Evolutionary conservation across 2,113 vertebrate species (phyloP), one percentile per base, ranked within the genome.

Genomic region (Rhabdomys dilectus): DNA sequence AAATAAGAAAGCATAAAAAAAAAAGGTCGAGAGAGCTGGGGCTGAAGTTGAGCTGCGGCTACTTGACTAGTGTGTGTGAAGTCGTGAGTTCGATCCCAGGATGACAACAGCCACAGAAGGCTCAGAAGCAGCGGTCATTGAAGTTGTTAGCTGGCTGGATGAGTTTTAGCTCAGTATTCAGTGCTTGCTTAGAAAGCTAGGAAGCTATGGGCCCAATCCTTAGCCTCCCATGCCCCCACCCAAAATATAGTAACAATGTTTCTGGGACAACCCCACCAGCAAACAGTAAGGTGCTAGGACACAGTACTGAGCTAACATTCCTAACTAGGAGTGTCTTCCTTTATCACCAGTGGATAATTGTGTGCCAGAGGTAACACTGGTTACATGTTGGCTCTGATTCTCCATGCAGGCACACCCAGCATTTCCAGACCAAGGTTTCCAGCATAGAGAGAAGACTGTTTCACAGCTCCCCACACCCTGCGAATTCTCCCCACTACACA

Each of bases 371-470:
- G 78, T 75, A 85, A 96, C 94, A 89, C 0, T 89, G 62, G 82
- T 84, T 76, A 87, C 31, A 76, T 34, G 82, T 93, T 93, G 82
- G 84, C 56, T 95, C 45, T 70, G 53, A 95, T 45, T 87, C 56
- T 81, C 87, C 78, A 92, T 22, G 88, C 60, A 93, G 77, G 66
- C 91, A 93, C 81, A 94, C 73, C 84, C 91, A 92, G 68, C 80
- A 95, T 95, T 89, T 96, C 91, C 82, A 97, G 81, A 75, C 88
- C 93, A 95, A 94, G 88, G 81, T 95, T 96, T 96, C 92, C 86
- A 96, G 96, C 91, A 97, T 80, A 97, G 92, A 97, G 95, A 95
- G 89, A 97, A 95, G 66, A 96, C 56, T 94, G 93, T 98, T 97
- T 95, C 94, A 91, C 62, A 84, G 88, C 51, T 91, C 24, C n/a